These are phyloP conservation scores for Rhinolophus ferrumequinum DNA, from an alignment of 2,113 vertebrate genomes.

Conservation along the genomic window DNA sequence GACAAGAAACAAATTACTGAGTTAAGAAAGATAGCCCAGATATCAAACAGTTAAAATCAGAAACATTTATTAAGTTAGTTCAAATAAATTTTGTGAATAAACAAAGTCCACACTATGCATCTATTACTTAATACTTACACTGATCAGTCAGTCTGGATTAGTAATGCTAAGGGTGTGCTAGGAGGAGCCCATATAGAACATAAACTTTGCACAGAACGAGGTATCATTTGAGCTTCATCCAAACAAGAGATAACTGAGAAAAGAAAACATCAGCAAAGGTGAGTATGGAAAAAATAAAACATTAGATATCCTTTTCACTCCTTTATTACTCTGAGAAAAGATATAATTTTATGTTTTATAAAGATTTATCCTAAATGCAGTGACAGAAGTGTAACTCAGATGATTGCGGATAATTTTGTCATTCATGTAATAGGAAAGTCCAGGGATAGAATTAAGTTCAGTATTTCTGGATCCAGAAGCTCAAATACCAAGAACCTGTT, in stretches of 20 bases:
- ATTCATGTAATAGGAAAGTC: not conserved
- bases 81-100: not conserved
- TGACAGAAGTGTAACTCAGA: not conserved
- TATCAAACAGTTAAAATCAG: not conserved
- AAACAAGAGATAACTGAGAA: not conserved
- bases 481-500: not conserved
- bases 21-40: not conserved
- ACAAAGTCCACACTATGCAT: not conserved
- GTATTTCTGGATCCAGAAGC: not conserved
- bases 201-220: not conserved
- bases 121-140: not conserved
- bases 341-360: not conserved
- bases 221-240: not conserved
- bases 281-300: not conserved
- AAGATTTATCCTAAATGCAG: not conserved
- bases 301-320: not conserved
- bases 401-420: not conserved
- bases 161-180: not conserved
- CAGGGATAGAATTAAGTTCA: not conserved
- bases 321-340: not conserved
- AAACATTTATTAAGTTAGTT: not conserved
- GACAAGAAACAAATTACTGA: not conserved
- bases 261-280: not conserved
- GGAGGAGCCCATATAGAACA: not conserved
- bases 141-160: not conserved